These are phyloP conservation scores for Psittacula echo DNA, from an alignment of 2,797 vertebrate genomes.

Conservation along the genomic window DNA sequence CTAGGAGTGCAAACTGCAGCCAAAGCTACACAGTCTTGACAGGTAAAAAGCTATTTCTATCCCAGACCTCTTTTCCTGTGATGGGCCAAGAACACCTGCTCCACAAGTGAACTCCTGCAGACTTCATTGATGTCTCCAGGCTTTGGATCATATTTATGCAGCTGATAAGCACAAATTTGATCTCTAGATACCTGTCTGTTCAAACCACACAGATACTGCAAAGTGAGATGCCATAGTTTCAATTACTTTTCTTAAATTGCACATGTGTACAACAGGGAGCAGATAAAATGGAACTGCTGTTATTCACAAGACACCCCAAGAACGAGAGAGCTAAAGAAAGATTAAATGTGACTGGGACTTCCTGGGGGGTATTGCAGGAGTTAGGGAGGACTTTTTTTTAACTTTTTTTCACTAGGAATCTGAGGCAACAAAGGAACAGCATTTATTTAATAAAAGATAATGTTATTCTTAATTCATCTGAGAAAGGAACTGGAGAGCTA, in stretches of 20 bases:
- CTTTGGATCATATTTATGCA: neutral
- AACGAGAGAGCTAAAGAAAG: neutral
- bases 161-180: constrained; percentile 20
- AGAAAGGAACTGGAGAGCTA: neutral
- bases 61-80: neutral
- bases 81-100: neutral
- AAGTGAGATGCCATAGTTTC: constrained; percentile 13
- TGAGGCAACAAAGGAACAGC: neutral
- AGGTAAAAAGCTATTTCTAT: constrained; percentile 7
- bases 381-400: neutral
- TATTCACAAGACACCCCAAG: neutral
- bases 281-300: constrained; percentile 18
- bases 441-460: neutral
- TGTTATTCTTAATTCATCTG: constrained; percentile 8
- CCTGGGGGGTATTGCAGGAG: neutral
- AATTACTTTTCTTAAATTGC: constrained; percentile 36
- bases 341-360: neutral
- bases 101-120: neutral
- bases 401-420: neutral
- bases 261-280: neutral
- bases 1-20: neutral
- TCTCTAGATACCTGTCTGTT: neutral
- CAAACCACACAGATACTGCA: neutral
- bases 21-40: neutral
- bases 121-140: constrained; percentile 30